Evolutionary conservation across 1,140 invertebrate species (phyloP).

Genomic region (Cotesia chilonis): DNA sequence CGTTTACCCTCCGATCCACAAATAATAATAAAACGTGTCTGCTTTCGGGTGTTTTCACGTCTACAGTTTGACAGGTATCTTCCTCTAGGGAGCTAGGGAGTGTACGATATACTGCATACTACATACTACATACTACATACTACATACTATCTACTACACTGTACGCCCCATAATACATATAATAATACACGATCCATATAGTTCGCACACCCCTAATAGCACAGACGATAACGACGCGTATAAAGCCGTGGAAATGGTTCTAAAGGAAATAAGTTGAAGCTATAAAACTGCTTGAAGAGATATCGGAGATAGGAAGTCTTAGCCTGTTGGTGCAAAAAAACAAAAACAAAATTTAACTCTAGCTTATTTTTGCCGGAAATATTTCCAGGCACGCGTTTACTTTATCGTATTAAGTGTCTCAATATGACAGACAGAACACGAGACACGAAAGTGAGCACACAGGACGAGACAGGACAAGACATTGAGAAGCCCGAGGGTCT

Average conservation of each 20-base stretch:
- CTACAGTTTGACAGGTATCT: constrained; percentile 30
- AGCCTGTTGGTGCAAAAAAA: neutral
- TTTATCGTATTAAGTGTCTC: too few species aligned
- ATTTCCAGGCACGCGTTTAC: neutral
- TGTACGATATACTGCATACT: constrained; percentile 8
- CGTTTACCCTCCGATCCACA: neutral
- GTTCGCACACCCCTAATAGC: too few species aligned
- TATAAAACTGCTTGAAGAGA: neutral
- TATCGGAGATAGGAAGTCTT: neutral
- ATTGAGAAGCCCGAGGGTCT: neutral
- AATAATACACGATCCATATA: too few species aligned
- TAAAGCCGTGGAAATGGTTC: too few species aligned
- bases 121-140: neutral
- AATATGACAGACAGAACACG: neutral
- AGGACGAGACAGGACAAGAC: too few species aligned
- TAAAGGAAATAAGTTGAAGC: too few species aligned
- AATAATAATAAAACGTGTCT: neutral
- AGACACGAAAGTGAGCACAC: too few species aligned
- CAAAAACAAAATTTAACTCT: neutral
- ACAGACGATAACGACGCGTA: too few species aligned
- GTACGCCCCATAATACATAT: too few species aligned
- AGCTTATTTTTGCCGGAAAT: neutral
- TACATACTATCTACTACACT: too few species aligned
- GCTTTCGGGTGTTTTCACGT: constrained; percentile 8
- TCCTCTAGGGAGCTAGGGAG: neutral